phyloP scores from a whole-genome alignment of 2,113 vertebrate genomes.

The Silurus asotus region DNA sequence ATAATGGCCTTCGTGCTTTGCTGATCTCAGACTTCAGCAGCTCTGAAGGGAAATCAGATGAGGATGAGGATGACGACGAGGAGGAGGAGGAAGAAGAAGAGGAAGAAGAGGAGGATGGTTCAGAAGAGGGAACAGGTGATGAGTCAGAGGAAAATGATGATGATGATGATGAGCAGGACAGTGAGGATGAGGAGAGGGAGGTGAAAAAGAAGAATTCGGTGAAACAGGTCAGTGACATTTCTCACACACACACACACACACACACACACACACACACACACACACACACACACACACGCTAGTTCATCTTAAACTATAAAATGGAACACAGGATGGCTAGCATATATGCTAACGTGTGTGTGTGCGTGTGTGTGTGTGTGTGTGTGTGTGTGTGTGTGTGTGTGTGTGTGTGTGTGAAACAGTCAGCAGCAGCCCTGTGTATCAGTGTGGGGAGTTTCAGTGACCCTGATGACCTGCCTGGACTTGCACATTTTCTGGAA shows the following conservation, averaged over 20 bases:
- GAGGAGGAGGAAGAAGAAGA: slow-evolving; percentile 58
- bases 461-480: slow-evolving; percentile 46
- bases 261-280: not conserved
- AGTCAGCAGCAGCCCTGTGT: slow-evolving; percentile 46
- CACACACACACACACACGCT: not conserved
- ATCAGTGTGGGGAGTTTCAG: slow-evolving; percentile 43
- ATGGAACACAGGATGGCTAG: not conserved
- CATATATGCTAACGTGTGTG: not conserved
- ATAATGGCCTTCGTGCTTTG: slow-evolving; percentile 85
- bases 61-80: slow-evolving; percentile 52
- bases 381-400: slow-evolving; percentile 7
- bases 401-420: not conserved
- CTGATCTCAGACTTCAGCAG: slow-evolving; percentile 90
- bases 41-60: slow-evolving; percentile 50
- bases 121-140: slow-evolving; percentile 82
- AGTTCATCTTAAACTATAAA: not conserved
- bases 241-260: not conserved
- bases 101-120: slow-evolving; percentile 74
- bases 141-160: slow-evolving; percentile 67
- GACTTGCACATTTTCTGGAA: slow-evolving; percentile 48
- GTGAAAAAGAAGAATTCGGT: slow-evolving; percentile 35
- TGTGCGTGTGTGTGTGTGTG: not conserved
- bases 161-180: slow-evolving; percentile 74
- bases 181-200: slow-evolving; percentile 63
- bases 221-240: slow-evolving; percentile 36